These are phyloP conservation scores for Falco cherrug DNA, from an alignment of 2,797 vertebrate species.

Conservation along the genomic window DNA sequence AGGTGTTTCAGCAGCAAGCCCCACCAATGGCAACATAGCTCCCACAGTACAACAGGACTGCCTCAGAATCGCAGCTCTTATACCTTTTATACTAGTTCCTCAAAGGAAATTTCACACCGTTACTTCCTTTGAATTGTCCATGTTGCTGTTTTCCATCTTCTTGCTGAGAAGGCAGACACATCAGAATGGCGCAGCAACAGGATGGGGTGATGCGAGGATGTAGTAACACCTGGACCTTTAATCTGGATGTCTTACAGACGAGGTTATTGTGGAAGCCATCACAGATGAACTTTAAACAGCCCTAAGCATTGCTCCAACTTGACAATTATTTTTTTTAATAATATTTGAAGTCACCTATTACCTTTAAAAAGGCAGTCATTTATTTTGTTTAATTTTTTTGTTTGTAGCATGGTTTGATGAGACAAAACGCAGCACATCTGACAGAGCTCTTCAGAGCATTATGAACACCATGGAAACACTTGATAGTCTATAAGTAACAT, in stretches of 20 bases:
- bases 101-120: not conserved
- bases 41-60: rapidly evolving
- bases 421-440: not conserved
- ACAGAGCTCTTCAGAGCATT: not conserved
- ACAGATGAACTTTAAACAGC: not conserved
- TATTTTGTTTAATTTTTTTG: not conserved
- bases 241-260: not conserved
- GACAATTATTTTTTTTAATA: not conserved
- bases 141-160: not conserved
- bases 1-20: not conserved
- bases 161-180: not conserved
- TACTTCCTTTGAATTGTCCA: not conserved
- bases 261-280: not conserved
- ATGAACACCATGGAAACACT: not conserved
- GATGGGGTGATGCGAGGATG: not conserved
- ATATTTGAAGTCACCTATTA: not conserved
- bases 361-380: not conserved
- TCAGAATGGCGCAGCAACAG: not conserved
- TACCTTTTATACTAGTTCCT: not conserved
- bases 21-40: rapidly evolving
- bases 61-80: not conserved
- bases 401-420: not conserved
- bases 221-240: not conserved
- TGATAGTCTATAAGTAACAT: not conserved
- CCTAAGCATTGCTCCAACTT: not conserved